A percentile compares a stretch with the other conserved stretches of the same genome.
Conservation (phyloP, 2,797 vertebrate species). For the Muraenolepis orangiensis region DNA sequence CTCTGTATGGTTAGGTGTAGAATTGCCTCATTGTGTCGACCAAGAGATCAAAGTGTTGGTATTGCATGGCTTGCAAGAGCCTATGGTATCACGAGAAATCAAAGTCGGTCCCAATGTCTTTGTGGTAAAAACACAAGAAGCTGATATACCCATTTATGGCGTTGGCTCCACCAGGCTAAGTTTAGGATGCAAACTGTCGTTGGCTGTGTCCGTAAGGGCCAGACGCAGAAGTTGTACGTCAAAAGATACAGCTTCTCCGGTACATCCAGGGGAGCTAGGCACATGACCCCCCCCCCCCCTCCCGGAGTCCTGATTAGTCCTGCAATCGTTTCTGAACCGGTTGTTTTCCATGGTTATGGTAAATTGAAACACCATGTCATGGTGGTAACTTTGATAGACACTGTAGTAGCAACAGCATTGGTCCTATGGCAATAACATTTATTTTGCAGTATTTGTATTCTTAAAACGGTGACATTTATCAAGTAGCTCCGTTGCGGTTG, state of each 20-base stretch:
- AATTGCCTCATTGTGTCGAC: conserved; percentile 4
- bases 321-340: not conserved
- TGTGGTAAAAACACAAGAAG: not conserved
- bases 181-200: not conserved
- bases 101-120: not conserved
- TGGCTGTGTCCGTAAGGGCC: not conserved
- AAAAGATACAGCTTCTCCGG: not conserved
- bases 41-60: not conserved
- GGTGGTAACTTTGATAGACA: not conserved
- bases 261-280: not conserved
- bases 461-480: not conserved
- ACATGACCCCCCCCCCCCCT: too few species aligned
- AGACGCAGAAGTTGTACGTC: not conserved
- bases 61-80: not conserved
- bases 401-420: too few species aligned
- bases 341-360: not conserved
- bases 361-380: not conserved
- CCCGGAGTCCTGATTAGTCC: too few species aligned
- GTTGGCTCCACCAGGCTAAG: not conserved
- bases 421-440: not conserved
- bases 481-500: not conserved
- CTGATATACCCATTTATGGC: not conserved
- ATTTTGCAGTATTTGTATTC: not conserved
- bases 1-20: conserved; percentile 24
- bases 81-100: not conserved